These are phyloP conservation scores for Amphimallon solstitiale DNA, from an alignment of 2,888 invertebrate genomes.

Conservation along the genomic window DNA sequence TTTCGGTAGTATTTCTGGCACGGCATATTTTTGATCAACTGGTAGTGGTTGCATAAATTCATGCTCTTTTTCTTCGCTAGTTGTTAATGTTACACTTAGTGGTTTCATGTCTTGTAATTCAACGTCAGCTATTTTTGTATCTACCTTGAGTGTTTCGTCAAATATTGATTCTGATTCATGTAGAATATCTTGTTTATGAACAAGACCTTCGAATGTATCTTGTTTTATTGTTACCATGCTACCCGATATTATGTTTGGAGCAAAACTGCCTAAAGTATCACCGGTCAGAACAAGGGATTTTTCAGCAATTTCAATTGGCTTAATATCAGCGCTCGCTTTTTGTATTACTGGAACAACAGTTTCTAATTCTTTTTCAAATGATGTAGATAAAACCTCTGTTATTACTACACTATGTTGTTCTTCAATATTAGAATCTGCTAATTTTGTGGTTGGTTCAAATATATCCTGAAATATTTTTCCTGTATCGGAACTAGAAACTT, in stretches of 20 bases:
- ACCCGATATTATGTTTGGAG: slow-evolving; percentile 49
- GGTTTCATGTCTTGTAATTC: slow-evolving; percentile 62
- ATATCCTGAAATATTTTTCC: slow-evolving; percentile 62
- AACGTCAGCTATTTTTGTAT: slow-evolving; percentile 59
- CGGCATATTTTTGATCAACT: slow-evolving; percentile 62
- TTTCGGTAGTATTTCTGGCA: slow-evolving; percentile 55
- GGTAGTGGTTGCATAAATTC: slow-evolving; percentile 58
- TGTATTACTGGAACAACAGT: slow-evolving; percentile 38
- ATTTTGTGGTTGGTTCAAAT: slow-evolving; percentile 66
- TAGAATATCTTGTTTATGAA: slow-evolving; percentile 60
- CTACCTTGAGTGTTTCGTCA: slow-evolving; percentile 52
- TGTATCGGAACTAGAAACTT: slow-evolving; percentile 62
- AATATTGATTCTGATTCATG: slow-evolving; percentile 64
- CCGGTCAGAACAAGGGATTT: slow-evolving; percentile 39
- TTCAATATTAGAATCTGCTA: slow-evolving; percentile 65
- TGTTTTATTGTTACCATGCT: slow-evolving; percentile 57
- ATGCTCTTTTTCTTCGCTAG: slow-evolving; percentile 53
- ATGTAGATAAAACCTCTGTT: slow-evolving; percentile 45
- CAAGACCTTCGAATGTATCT: slow-evolving; percentile 62
- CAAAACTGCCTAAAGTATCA: slow-evolving; percentile 47
- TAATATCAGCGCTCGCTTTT: slow-evolving; percentile 45
- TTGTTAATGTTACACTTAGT: slow-evolving; percentile 57
- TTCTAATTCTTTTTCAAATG: slow-evolving; percentile 43
- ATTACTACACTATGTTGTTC: slow-evolving; percentile 67
- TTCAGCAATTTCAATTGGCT: slow-evolving; percentile 40